Evolutionary conservation across 2,113 vertebrate species (phyloP), one percentile per base, ranked within the genome.

Genomic region (Rhabdomys dilectus): DNA sequence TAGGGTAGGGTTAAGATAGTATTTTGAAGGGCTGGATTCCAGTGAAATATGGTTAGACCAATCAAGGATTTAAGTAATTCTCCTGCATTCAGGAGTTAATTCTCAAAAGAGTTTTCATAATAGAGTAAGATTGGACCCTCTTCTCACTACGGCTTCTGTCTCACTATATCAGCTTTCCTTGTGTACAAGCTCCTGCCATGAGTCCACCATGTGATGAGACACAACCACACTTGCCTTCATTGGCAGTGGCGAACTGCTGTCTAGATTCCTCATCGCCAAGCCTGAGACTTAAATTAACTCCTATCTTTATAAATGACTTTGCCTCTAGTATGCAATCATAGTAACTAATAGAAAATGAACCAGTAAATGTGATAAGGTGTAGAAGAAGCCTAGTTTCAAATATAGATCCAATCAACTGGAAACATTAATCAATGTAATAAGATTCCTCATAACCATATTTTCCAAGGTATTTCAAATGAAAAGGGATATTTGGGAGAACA

Each of bases 301-400:
- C 34, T 45, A 56, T 36, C 21, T 22, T 66, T 22, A 31, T 39
- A 86, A 86, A 76, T 19, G 31, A 39, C 39, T 36, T 48, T 66
- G 42, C 45, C 39, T 85, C 70, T 29, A 12, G 42, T 53, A 15
- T 34, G 5, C 17, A n/a, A 53, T 29, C 56, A 39, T 16, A 64
- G 36, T 11, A 39, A 34, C 17, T 68, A 36, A 53, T 53, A 93
- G 34, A 86, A 86, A 66, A 77, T 77, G 34, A 17, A 10, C 5
- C 34, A 51, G 22, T 53, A 87, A 64, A 24, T 68, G 39, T 64
- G 90, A 88, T 60, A 77, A 88, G 88, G 36, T 91, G 4, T 19
- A 51, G 26, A 87, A 70, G 58, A 89, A 78, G 26, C 51, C 62
- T 91, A 87, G 53, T 89, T 53, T 91, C 56, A 91, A 77, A 87